These are phyloP conservation scores for Eilema caniola DNA, from an alignment of 2,888 invertebrate genomes.

Conservation along the genomic window DNA sequence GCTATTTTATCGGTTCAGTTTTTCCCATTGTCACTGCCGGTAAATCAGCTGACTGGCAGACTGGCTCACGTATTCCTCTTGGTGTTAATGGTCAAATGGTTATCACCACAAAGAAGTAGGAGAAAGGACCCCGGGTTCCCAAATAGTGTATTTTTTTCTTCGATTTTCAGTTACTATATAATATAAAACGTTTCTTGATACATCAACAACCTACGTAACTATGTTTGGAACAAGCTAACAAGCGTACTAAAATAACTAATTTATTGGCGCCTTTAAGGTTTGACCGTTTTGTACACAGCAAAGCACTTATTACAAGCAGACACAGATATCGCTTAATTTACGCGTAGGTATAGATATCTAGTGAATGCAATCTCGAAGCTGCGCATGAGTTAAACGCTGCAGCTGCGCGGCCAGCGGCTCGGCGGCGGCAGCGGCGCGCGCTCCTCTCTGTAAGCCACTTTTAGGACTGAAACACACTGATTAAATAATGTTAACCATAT, in stretches of 20 bases:
- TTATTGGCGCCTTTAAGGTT: slow-evolving; percentile 12
- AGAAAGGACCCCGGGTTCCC: too few species aligned
- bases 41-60: background rate
- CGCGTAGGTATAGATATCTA: slow-evolving; percentile 42
- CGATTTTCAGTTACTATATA: too few species aligned
- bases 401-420: slow-evolving; percentile 66
- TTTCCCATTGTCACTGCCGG: background rate
- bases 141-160: too few species aligned
- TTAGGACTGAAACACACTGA: slow-evolving; percentile 41
- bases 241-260: slow-evolving; percentile 1
- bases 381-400: slow-evolving; percentile 58
- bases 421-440: slow-evolving; percentile 55
- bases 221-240: background rate
- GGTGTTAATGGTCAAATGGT: too few species aligned
- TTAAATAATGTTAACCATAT: too few species aligned
- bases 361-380: slow-evolving; percentile 47
- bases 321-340: slow-evolving; percentile 51
- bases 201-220: background rate
- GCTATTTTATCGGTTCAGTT: background rate
- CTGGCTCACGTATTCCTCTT: too few species aligned
- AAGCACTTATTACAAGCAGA: slow-evolving; percentile 27
- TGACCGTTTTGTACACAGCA: slow-evolving; percentile 8
- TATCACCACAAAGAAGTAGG: too few species aligned
- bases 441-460: slow-evolving; percentile 45
- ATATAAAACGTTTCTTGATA: too few species aligned